Conservation (phyloP, 2,797 vertebrate species). For the Setipinna tenuifilis region DNA sequence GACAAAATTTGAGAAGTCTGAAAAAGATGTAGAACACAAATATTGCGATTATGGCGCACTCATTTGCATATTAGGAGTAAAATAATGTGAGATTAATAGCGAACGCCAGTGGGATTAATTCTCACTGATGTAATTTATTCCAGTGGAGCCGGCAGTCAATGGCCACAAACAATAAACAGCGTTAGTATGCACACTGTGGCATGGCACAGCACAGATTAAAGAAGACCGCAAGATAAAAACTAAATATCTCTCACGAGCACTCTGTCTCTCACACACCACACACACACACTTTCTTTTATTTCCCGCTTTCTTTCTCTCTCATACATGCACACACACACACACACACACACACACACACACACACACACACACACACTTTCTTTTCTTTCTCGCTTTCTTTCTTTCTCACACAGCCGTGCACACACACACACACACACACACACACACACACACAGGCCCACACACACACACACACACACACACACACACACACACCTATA, state of each 20-base stretch:
- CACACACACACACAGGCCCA: conserved; percentile 13
- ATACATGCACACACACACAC: neutral
- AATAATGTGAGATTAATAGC: conserved; percentile 16
- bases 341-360: conserved; percentile 32
- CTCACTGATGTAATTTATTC: neutral
- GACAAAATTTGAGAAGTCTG: neutral
- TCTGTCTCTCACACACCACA: neutral
- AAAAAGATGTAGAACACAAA: conserved; percentile 1
- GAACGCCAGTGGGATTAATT: neutral
- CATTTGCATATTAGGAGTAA: conserved; percentile 1
- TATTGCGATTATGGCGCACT: neutral
- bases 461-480: conserved; percentile 36
- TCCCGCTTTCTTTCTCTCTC: neutral
- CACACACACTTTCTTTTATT: neutral
- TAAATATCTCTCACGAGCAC: conserved; percentile 15
- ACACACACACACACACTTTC: conserved; percentile 20
- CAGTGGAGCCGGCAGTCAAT: neutral
- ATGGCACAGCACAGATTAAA: conserved; percentile 29
- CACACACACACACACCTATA: conserved; percentile 44
- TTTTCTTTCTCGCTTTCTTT: neutral
- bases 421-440: conserved; percentile 39
- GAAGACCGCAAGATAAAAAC: conserved; percentile 28
- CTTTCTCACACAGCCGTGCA: conserved; percentile 4
- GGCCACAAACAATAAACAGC: neutral
- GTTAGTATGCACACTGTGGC: conserved; percentile 6